Evolutionary conservation across 2,797 vertebrate genomes (phyloP), one percentile per base, ranked within the genome.

Genomic region (Betta splendens): DNA sequence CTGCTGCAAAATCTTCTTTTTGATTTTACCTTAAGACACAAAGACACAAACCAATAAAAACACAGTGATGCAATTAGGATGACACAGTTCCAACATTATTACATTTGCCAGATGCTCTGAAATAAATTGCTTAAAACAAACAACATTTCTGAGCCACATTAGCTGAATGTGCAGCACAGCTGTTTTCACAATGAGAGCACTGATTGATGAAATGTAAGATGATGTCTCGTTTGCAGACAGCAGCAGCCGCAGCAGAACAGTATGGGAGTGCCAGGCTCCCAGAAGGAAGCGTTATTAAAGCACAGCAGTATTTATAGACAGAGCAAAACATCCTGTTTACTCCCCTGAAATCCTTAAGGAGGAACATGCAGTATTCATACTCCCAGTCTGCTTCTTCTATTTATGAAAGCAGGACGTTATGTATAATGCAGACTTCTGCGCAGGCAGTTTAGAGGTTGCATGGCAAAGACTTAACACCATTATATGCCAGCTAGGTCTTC

Each of bases 251-350:
- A 60, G 58, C 63, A 51, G 18, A 74, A 38, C 59, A 58, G 56
- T 25, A 21, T 9, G 28, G 8, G 2, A 60, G 52, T 74, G 78
- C 69, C 78, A 80, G 66, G 62, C 50, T 64, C 65, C 64, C 43
- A 10, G 52, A 79, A 67, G 56, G 62, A 72, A 64, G 44, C 5
- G 11, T 43, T 58, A 64, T 29, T 63, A 62, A 74, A 67, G 61
- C 51, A 1, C 43, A 45, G 44, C 16, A 13, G 64, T 75, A 75
- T 81, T 85, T 80, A 82, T 82, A 79, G 73, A 69, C 28, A 3
- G 36, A 61, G 56, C 57, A 59, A 80, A 75, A 64, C 68, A 60
- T 77, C 72, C 61, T 79, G 78, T 83, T 86, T 73, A 70, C 65
- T 67, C 22, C 47, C 13, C 20, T 40, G 7, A 46, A 65, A 50